Conservation (phyloP, 2,113 vertebrate species). For the Platichthys flesus region DNA sequence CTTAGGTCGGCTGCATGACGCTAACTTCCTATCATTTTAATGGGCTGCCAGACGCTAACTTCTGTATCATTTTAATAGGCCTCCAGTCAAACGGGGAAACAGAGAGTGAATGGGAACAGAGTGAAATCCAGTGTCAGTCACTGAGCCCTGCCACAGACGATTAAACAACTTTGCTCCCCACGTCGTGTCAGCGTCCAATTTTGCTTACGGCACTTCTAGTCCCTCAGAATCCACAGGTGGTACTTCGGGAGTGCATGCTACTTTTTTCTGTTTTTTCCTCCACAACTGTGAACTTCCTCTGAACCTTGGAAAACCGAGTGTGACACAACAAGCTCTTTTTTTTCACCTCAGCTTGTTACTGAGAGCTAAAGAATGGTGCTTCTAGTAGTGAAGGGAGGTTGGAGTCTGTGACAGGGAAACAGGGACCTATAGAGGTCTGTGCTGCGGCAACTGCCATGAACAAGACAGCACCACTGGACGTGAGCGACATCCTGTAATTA, state of each 20-base stretch:
- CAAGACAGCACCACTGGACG: slow-evolving; percentile 3
- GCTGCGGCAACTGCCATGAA: slow-evolving; percentile 34
- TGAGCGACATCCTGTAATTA: slow-evolving; percentile 9
- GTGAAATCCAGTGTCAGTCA: slow-evolving; percentile 58
- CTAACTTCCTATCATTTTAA: slow-evolving; percentile 70
- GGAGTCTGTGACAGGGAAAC: slow-evolving; percentile 34
- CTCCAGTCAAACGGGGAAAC: slow-evolving; percentile 65
- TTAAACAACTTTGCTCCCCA: slow-evolving; percentile 40
- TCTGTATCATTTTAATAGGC: slow-evolving; percentile 74
- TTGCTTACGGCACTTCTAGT: slow-evolving; percentile 16
- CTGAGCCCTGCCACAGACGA: slow-evolving; percentile 24
- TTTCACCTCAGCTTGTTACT: slow-evolving; percentile 40
- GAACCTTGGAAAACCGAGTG: slow-evolving; percentile 47
- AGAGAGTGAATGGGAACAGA: slow-evolving; percentile 35
- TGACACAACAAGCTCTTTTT: slow-evolving; percentile 31
- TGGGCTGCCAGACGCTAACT: slow-evolving; percentile 72
- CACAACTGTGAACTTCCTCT: slow-evolving; percentile 55
- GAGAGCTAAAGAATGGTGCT: slow-evolving; percentile 36
- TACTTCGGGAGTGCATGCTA: slow-evolving; percentile 18
- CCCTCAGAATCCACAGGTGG: slow-evolving; percentile 47
- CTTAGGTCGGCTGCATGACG: slow-evolving; percentile 62
- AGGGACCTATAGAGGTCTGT: slow-evolving; percentile 26
- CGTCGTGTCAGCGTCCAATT: slow-evolving; percentile 17
- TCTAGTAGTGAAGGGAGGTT: slow-evolving; percentile 35
- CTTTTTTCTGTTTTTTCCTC: background rate